These are phyloP conservation scores for Neodiprion virginianus DNA, from an alignment of 1,140 invertebrate species.

Conservation along the genomic window DNA sequence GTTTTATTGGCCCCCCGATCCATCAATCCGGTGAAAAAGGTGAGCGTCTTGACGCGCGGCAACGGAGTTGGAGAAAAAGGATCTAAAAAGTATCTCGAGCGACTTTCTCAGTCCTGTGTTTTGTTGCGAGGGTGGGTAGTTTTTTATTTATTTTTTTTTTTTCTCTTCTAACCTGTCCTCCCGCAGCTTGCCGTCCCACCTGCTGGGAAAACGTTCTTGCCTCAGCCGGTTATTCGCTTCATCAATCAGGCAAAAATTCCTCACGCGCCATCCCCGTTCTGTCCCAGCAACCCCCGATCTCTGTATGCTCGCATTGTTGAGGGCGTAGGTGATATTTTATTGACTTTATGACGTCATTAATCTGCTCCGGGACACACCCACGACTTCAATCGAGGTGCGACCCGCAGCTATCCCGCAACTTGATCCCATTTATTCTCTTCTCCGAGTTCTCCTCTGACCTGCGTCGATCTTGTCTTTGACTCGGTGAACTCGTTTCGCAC, in stretches of 20 bases:
- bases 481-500: too few species aligned
- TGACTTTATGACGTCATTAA: slow-evolving; percentile 21
- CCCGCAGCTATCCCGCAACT: too few species aligned
- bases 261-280: slow-evolving; percentile 13
- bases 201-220: background rate
- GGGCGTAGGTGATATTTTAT: background rate
- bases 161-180: background rate
- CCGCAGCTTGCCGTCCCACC: background rate
- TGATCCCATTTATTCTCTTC: too few species aligned
- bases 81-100: background rate
- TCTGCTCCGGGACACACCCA: slow-evolving; percentile 14
- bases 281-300: slow-evolving; percentile 10
- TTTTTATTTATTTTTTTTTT: background rate
- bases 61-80: background rate
- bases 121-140: background rate
- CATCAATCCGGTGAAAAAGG: background rate
- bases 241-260: slow-evolving; percentile 16
- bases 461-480: too few species aligned
- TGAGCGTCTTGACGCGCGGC: too few species aligned
- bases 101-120: background rate
- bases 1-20: background rate
- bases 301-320: slow-evolving; percentile 13
- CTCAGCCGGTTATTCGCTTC: background rate
- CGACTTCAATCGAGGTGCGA: slow-evolving; percentile 26
- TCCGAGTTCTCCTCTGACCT: too few species aligned